phyloP scores from a whole-genome alignment of 2,113 vertebrate genomes.

The Camelus dromedarius region DNA sequence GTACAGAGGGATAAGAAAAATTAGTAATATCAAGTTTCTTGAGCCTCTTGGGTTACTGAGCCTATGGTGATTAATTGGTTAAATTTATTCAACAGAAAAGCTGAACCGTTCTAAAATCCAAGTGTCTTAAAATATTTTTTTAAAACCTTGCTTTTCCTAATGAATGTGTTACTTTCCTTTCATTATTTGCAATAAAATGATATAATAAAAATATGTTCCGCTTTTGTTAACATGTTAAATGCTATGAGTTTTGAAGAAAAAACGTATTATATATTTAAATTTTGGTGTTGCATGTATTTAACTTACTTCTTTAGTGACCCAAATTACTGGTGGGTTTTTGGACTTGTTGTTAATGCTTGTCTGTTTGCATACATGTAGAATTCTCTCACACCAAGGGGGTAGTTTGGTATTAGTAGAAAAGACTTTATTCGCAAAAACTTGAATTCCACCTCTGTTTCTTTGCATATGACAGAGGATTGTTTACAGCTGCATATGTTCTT shows the following conservation, averaged over 20 bases:
- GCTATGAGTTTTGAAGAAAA: neutral
- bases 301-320: neutral
- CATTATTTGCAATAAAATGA: neutral
- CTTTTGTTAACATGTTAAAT: neutral
- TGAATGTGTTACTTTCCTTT: neutral
- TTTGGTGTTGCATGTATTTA: neutral
- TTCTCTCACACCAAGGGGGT: neutral
- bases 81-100: constrained; percentile 28
- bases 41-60: neutral
- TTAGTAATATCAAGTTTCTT: neutral
- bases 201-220: neutral
- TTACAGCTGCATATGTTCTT: neutral
- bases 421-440: neutral
- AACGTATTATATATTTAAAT: neutral
- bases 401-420: neutral
- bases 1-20: neutral
- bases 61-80: neutral
- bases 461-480: neutral
- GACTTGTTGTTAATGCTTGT: neutral
- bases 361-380: neutral
- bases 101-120: constrained; percentile 19
- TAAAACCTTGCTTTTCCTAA: neutral
- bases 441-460: neutral
- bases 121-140: constrained; percentile 42
- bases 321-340: neutral